Base-by-base conservation (phyloP, 2,888 invertebrate genomes). In the Seira ritae region DNA sequence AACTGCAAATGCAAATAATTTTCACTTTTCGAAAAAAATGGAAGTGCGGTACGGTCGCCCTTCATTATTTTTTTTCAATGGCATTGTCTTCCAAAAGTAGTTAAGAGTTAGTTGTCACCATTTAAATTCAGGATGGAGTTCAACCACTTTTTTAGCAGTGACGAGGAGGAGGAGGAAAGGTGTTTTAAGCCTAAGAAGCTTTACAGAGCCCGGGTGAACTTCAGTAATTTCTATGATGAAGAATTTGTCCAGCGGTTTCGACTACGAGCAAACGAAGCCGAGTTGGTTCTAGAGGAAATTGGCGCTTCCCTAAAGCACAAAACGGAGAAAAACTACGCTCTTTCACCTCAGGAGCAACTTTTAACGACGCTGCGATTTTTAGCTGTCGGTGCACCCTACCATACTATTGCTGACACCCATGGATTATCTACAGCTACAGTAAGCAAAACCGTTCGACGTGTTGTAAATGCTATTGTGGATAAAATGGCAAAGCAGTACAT, bases 361-460 rank as follows among this genome's bases (percentile, higher is more conserved):
- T n/a, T 81, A 2, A 8, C 70, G 1, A n/a, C 77, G 0, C 31
- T 84, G 0, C 80, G 75, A 1, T 84, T 76, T 73, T 22, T 84
- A 6, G 84, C 77, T 0, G 71, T 67, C 55, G 84, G 80, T 17
- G 55, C 69, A 1, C 72, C 73, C 2, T 78, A 69, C 6, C 60
- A 60, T 55, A 42, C 50, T 0, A 22, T 79, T 2, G 60, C 70
- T 0, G 84, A 84, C 31, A 84, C 75, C 75, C 84, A 84, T 20
- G 80, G 80, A 0, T 19, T 84, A 1, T 10, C 23, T 3, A 87
- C 83, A 24, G 23, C 87, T 8, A 84, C 86, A 15, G 84, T 87
- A 0, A 73, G 78, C 20, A 60, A 85, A 66, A 20, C 46, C 12
- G 67, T 84, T 0, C 12, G 72, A 10, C n/a, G 22, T 3, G 79